Base-by-base conservation (phyloP, 1,140 invertebrate species). In the Tetragonula clypearis region DNA sequence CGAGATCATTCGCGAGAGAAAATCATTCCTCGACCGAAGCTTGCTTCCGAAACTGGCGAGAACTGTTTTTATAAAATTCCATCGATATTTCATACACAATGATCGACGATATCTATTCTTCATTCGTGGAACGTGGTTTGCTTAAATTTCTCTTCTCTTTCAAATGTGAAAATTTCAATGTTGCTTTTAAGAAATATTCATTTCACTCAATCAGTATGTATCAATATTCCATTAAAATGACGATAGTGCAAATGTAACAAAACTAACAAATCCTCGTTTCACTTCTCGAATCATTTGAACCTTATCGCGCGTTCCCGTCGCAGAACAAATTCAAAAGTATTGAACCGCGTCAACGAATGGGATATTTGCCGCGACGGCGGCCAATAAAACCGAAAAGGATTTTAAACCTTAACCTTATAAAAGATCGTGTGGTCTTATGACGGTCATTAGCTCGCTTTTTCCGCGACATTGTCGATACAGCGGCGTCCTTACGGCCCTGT, bases 391-490 rank as follows among this genome's bases (percentile, higher is more conserved):
- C 58, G 35, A 73, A 81, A 23, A 77, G 53, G 78, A 23, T 86
- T 84, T 88, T 60, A 35, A 35, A 35, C 30, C 14, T 66, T 66
- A 85, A 66, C n/a, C 49, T 35, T 23, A 35, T 76, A 84, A 62
- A 82, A 41, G 66, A 73, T 80, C 77, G 17, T 80, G 82, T 71
- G 76, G 66, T 75, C 82, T 89, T 71, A 83, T 62, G 75, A 58
- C 75, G 60, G 80, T 87, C 88, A 85, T 89, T 90, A 89, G 87
- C 55, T 73, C 72, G 49, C 14, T 82, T 87, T 69, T 89, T 88
- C 62, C 60, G 17, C 56, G 5, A 60, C 17, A 30, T 17, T 21
- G 26, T 60, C 82, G 81, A 86, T 68, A 68, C 41, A 73, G 56
- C 5, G 72, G 62, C 55, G 2, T 80, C 60, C 87, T 90, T 87